Evolutionary conservation across 2,888 invertebrate species (phyloP), one percentile per base, ranked within the genome.

Genomic region (Cinara cedri): DNA sequence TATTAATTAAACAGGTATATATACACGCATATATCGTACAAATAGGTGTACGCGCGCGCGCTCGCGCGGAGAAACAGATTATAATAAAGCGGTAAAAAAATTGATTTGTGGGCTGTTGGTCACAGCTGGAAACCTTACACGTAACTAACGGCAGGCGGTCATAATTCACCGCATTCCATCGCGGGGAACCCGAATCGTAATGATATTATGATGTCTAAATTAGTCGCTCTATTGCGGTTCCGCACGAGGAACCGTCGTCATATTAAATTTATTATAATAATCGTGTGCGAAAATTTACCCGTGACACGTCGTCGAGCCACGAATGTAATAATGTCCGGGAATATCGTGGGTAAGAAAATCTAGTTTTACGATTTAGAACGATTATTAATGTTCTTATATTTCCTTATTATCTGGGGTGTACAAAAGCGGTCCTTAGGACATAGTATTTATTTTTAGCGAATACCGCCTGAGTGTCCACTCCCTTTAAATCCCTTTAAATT

Each of bases 171-270:
- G n/a, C 74, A 78, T 78, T 78, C 76, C 76, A 60, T 70, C 68
- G 11, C 68, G 11, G 49, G 49, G 10, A 70, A 60, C 49, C 72
- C 34, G 34, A 57, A 76, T 68, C 68, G 68, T 68, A 66, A 68
- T 68, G 76, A 78, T 76, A 76, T 76, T 76, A 76, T 76, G 76
- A 76, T 70, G 76, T 78, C 68, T 78, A 78, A 78, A 78, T 78
- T 78, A 78, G 68, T 49, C 26, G 49, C 14, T 54, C 54, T 16
- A 26, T 57, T 26, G 54, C 46, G 57, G 57, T 46, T 42, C 65
- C 42, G 21, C 34, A 10, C 34, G 9, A 13, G 34, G 19, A 8
- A 54, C 34, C 34, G 14, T 24, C 34, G 34, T 3, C 34, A 6
- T 34, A 34, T 34, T 34, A 34, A 34, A 34, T 6, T 6, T 6